A percentile compares a stretch with the other conserved stretches of the same genome.
Conservation (phyloP, 2,888 invertebrate genomes). For the Drosophila yooni region DNA sequence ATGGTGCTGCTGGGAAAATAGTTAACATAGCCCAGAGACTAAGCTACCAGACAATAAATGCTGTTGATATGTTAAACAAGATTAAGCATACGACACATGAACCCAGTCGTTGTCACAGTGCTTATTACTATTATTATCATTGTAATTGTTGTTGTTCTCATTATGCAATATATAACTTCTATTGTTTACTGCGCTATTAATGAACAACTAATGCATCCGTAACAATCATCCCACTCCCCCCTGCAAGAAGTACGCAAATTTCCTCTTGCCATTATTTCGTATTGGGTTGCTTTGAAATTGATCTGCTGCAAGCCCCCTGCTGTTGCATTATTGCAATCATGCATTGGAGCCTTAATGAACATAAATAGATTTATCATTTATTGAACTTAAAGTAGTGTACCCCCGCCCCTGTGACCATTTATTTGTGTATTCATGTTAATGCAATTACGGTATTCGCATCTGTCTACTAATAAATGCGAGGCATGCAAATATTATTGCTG, state of each 20-base stretch:
- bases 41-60: constrained; percentile 40
- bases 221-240: constrained; percentile 12
- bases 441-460: constrained; percentile 58
- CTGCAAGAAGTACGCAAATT: constrained; percentile 36
- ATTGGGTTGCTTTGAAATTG: constrained; percentile 4
- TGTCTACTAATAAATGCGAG: constrained; percentile 45
- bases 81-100: constrained; percentile 68
- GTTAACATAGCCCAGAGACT: constrained; percentile 38
- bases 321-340: constrained; percentile 8
- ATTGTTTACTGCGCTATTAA: constrained; percentile 66
- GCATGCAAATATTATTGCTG: constrained; percentile 43
- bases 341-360: constrained; percentile 53
- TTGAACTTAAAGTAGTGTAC: constrained; percentile 23
- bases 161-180: constrained; percentile 37
- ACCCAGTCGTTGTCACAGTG: background rate
- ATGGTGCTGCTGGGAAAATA: constrained; percentile 62
- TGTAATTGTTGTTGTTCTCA: constrained; percentile 21
- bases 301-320: constrained; percentile 26
- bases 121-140: constrained; percentile 18
- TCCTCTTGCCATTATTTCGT: constrained; percentile 51
- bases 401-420: background rate
- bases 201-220: constrained; percentile 63
- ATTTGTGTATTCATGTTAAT: constrained; percentile 53
- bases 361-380: constrained; percentile 57
- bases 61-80: constrained; percentile 67